Base-by-base conservation (phyloP, 2,113 vertebrate species). In the Sardina pilchardus region DNA sequence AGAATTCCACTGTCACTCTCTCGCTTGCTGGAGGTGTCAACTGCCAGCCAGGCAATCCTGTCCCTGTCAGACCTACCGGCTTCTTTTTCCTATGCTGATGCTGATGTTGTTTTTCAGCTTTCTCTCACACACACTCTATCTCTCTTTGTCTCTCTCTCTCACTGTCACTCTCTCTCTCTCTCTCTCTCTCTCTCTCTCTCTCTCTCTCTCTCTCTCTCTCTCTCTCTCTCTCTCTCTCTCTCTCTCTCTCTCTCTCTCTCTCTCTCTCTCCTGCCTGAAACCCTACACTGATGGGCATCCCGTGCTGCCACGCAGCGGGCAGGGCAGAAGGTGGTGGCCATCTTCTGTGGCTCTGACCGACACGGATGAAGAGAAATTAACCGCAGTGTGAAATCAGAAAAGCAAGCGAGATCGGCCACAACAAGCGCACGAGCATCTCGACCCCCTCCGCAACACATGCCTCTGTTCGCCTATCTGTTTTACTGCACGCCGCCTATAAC, bases 1-100 rank as follows among this genome's bases (percentile, higher is more conserved):
- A 80, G 81, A 85, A 84, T 59, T 87, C 81, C 80, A 81, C 81
- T 86, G 84, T 53, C 87, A 56, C 78, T 42, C 26, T 85, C 75
- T 19, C 85, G 81, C 39, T 84, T 82, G 80, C 67, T 71, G 34
- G 21, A 86, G 50, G 50, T 71, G 63, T 71, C 67, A 36, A 59
- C 30, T 84, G 82, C n/a, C 86, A 82, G 44, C 3, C 43, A 0
- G 9, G 63, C 85, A 84, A 81, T 84, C 86, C 63, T 71, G 63
- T 71, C 63, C n/a, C 63, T 71, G 63, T 71, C 63, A 71, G 30
- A 71, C 56, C 21, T 21, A 63, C 56, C 56, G n/a, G 24, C 63
- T 71, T 26, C 30, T 12, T 34, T 30, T 30, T 34, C n/a, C 63
- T 71, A 7, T 26, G 30, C 34, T 30, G 63, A 71, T 71, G 63